Evolutionary conservation across 2,888 invertebrate species (phyloP).

Genomic region (Erebia epiphron): DNA sequence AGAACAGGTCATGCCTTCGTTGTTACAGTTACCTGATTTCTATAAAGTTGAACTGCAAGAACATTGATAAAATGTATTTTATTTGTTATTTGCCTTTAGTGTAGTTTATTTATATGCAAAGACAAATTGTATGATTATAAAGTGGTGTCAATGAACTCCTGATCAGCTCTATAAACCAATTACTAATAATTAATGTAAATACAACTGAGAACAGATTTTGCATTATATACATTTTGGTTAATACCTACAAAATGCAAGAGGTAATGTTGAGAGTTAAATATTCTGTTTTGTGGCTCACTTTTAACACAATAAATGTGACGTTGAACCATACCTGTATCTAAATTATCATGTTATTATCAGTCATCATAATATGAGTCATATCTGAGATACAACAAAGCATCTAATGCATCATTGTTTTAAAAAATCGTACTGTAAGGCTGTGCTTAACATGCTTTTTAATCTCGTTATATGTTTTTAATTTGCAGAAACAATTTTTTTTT

Average conservation of each 20-base stretch:
- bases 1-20: not conserved
- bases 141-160: conserved; percentile 29
- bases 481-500: not conserved
- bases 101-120: conserved; percentile 21
- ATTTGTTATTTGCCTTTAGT: conserved; percentile 3
- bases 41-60: conserved; percentile 12
- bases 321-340: conserved; percentile 18
- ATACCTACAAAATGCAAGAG: not conserved
- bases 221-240: not conserved
- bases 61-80: conserved; percentile 5
- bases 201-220: not conserved
- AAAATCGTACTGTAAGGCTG: not conserved
- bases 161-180: not conserved
- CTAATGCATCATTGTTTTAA: conserved; percentile 5
- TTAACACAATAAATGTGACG: conserved; percentile 19
- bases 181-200: not conserved
- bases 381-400: conserved; percentile 25
- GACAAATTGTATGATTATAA: conserved; percentile 18
- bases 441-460: not conserved
- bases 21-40: conserved; percentile 2
- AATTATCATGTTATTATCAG: conserved; percentile 35
- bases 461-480: not conserved
- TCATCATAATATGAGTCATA: conserved; percentile 31
- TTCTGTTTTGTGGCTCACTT: too few species aligned
- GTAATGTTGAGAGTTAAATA: not conserved